Conservation (phyloP, 2,888 invertebrate species). For the Galerucella calmariensis region DNA sequence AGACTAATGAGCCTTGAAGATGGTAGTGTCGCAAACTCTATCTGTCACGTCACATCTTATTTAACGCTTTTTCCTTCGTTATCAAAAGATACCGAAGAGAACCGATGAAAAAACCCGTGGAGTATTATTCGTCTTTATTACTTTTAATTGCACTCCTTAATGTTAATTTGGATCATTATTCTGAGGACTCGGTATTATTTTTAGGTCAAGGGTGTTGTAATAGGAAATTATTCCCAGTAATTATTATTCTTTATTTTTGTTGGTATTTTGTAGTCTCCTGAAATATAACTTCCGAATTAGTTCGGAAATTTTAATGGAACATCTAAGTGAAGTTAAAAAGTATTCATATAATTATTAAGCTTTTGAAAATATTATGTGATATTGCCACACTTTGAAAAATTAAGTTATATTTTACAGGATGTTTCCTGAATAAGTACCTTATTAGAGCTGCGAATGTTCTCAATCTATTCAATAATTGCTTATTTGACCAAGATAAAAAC, state of each 20-base stretch:
- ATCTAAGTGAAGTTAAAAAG: not conserved
- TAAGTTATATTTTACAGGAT: too few species aligned
- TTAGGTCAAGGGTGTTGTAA: not conserved
- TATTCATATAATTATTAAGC: too few species aligned
- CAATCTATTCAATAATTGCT: too few species aligned
- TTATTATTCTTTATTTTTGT: too few species aligned
- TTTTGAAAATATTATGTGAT: not conserved
- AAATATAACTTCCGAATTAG: not conserved
- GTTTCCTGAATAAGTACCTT: too few species aligned
- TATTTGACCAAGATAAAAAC: too few species aligned
- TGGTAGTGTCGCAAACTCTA: constrained; percentile 56
- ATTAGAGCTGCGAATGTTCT: too few species aligned
- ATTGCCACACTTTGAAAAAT: too few species aligned
- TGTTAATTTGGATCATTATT: constrained; percentile 58
- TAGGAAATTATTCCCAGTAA: not conserved
- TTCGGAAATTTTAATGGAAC: not conserved
- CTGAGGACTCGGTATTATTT: constrained; percentile 22
- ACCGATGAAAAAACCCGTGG: constrained; percentile 51
- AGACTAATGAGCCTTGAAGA: constrained; percentile 4
- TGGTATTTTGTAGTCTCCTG: not conserved
- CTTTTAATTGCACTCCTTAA: constrained; percentile 60
- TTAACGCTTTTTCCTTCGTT: constrained; percentile 59
- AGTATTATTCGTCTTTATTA: constrained; percentile 60
- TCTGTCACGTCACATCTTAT: constrained; percentile 61
- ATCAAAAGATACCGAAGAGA: constrained; percentile 50